Base-by-base conservation (phyloP, 2,797 vertebrate genomes). In the Yasuhikotakia modesta region DNA sequence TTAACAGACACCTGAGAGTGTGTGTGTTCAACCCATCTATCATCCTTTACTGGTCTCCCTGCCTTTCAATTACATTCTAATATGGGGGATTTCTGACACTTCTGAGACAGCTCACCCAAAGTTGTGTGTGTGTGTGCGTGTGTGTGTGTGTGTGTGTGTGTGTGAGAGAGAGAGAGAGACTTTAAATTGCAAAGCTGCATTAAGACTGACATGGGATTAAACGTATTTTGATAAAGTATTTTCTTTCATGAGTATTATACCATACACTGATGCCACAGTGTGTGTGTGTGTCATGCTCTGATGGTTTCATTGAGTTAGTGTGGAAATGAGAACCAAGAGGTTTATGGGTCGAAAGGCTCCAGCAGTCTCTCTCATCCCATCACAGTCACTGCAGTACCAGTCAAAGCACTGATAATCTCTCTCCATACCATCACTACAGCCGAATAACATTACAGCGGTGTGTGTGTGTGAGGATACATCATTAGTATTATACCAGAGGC, bases 61-160 rank as follows among this genome's bases (percentile, higher is more conserved):
- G 75, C 83, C 79, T 85, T 78, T 83, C 81, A 90, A 89, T 90
- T 90, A 88, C 76, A 24, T 74, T 82, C 82, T 89, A 83, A 83
- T 79, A 79, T 71, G 75, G 90, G 91, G 91, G 87, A 91, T 89
- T 91, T 91, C 80, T 88, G 67, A 74, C 86, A 76, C 78, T 85
- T 83, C 73, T 82, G 87, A 87, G 88, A 88, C 85, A 82, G 84
- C 81, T 87, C 79, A 70, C 30, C 61, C 7, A 65, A 32, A 57
- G 53, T 14, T 58, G 61, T 70, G 53, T 58, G 64, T 50, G 69
- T 65, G 58, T 58, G 30, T 68, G 52, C 45, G 64, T 68, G 24
- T 68, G 70, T 68, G 63, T 74, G 43, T 79, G 76, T 45, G 46
- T 45, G 21, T 73, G 76, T 63, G 57, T 58, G 75, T 68, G 74